These are phyloP conservation scores for Sebastes oblongus DNA, from an alignment of 2,797 vertebrate genomes.

Conservation along the genomic window DNA sequence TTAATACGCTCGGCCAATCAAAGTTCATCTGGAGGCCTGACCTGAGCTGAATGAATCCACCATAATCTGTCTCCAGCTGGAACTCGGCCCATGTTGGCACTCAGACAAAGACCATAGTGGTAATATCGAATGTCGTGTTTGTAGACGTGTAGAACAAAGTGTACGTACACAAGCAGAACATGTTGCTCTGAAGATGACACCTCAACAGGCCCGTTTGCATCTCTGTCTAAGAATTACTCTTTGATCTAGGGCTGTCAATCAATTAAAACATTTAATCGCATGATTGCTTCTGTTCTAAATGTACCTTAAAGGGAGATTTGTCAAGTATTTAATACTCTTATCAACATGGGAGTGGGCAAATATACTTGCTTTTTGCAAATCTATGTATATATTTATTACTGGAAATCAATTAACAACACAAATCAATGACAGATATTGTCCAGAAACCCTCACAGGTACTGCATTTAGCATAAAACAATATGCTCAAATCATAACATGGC, in stretches of 20 bases:
- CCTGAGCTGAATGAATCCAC: neutral
- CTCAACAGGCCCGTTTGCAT: neutral
- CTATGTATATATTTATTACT: rapidly evolving
- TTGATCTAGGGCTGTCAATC: neutral
- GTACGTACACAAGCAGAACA: neutral
- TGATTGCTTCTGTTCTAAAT: no score
- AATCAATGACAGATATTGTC: no score
- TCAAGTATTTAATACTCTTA: no score
- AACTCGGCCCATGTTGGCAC: neutral
- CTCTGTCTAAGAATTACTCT: neutral
- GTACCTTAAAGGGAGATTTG: no score
- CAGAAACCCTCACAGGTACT: no score
- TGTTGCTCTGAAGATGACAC: neutral
- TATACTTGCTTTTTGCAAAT: no score
- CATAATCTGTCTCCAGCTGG: constrained; percentile 16
- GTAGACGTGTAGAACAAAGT: constrained; percentile 12
- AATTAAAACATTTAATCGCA: rapidly evolving
- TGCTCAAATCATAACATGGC: no score
- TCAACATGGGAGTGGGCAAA: no score
- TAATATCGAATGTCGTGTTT: neutral
- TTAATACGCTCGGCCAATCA: constrained; percentile 12
- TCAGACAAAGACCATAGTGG: neutral
- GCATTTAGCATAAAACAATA: no score
- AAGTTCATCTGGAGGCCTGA: constrained; percentile 30
- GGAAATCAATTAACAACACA: no score